phyloP scores from a whole-genome alignment of 2,113 vertebrate species.

The Lagenorhynchus albirostris region DNA sequence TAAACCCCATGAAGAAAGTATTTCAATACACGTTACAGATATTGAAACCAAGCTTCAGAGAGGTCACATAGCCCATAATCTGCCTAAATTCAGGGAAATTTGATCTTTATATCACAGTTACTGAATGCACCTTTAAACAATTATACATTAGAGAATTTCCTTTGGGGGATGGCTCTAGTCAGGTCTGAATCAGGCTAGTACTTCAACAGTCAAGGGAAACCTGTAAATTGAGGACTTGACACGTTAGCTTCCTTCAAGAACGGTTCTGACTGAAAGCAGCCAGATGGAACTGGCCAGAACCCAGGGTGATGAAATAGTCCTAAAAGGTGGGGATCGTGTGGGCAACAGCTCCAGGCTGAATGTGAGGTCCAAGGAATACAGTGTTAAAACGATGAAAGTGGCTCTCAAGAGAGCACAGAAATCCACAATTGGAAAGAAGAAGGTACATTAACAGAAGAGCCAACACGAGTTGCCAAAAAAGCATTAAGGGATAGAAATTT shows the following conservation, averaged over 20 bases:
- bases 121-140: not conserved
- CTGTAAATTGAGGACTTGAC: not conserved
- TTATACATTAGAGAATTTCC: not conserved
- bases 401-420: not conserved
- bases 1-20: not conserved
- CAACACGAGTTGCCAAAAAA: constrained; percentile 5
- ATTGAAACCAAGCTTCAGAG: not conserved
- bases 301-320: not conserved
- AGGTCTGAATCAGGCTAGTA: not conserved
- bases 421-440: constrained; percentile 18
- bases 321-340: not conserved
- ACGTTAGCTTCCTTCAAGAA: not conserved
- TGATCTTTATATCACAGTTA: not conserved
- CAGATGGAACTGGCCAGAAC: not conserved
- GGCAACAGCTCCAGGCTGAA: not conserved
- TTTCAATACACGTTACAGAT: not conserved
- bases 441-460: constrained; percentile 5
- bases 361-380: not conserved
- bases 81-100: not conserved
- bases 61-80: not conserved
- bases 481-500: not conserved
- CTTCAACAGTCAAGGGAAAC: not conserved
- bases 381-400: not conserved
- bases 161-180: not conserved
- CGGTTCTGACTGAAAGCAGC: not conserved